Evolutionary conservation across 2,797 vertebrate species (phyloP), one percentile per base, ranked within the genome.

Genomic region (Platyrinchus mystaceus): DNA sequence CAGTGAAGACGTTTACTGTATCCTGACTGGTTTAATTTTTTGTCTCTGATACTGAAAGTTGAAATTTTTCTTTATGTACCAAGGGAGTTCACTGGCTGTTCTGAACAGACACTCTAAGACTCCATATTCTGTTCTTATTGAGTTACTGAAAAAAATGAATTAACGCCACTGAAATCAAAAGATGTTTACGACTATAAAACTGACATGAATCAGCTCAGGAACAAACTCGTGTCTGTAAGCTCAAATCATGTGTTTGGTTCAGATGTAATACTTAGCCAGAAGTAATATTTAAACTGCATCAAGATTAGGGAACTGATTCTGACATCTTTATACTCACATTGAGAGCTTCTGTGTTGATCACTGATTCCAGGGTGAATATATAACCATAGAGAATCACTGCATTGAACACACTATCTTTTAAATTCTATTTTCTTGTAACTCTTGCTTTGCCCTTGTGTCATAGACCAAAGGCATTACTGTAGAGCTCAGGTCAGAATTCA

Each of bases 211-310:
- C 79, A 89, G 36, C 79, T 92, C 82, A 91, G 76, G 50, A 95
- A 92, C 64, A 93, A 85, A 85, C 43, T 84, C 23, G 5, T 89
- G 69, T 62, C 71, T 94, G 83, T 90, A 87, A 94, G 68, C 71
- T 95, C 93, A 86, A 95, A 87, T 91, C 76, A 87, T 58, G 67
- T 78, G 59, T 62, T 86, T 93, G 49, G 62, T 89, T 95, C 78
- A 89, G 75, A 85, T 64, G 58, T 87, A 92, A 85, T 77, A 85
- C 69, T 87, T 96, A 88, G 87, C 94, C 94, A 96, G 94, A 94
- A 96, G 82, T 94, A 94, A 93, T 93, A 97, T 85, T 95, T 95
- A 92, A 93, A 92, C 89, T 63, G 28, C 44, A 52, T 93, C 49
- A 81, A 89, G 71, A 95, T 80, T 91, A 91, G 92, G 87, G 56